Conservation (phyloP, 2,888 invertebrate species). For the Sialis lutaria region DNA sequence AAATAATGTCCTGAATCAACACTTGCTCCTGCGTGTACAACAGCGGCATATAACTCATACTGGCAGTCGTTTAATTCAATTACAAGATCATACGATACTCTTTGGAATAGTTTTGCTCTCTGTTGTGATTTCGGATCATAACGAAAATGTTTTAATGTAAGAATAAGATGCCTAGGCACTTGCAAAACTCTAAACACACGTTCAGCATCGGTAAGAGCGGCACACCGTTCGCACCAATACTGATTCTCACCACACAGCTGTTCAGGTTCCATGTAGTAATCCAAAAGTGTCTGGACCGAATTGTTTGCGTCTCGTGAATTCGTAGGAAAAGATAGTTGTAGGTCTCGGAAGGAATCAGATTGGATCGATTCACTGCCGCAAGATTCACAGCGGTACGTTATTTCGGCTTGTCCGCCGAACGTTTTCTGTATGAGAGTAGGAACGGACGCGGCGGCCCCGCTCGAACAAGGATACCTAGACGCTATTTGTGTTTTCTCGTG, state of each 20-base stretch:
- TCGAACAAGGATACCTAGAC: slow-evolving; percentile 5
- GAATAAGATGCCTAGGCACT: slow-evolving; percentile 58
- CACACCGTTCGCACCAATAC: slow-evolving; percentile 65
- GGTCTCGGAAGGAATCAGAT: slow-evolving; percentile 62
- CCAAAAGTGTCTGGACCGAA: slow-evolving; percentile 59
- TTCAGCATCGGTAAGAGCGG: slow-evolving; percentile 58
- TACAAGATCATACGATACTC: slow-evolving; percentile 26
- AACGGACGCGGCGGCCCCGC: slow-evolving; percentile 16
- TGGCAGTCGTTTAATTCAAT: slow-evolving; percentile 23
- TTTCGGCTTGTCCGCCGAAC: slow-evolving; percentile 60
- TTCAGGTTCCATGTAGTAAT: slow-evolving; percentile 63
- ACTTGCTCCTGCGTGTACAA: slow-evolving; percentile 68
- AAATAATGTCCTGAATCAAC: slow-evolving; percentile 81
- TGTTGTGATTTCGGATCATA: slow-evolving; percentile 52
- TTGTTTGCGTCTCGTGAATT: slow-evolving; percentile 27
- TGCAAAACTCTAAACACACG: slow-evolving; percentile 48
- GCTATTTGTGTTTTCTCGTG: slow-evolving; percentile 33
- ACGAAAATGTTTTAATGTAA: slow-evolving; percentile 67
- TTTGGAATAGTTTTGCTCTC: slow-evolving; percentile 62
- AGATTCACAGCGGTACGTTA: slow-evolving; percentile 53
- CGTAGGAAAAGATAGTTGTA: slow-evolving; percentile 61
- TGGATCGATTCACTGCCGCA: slow-evolving; percentile 57
- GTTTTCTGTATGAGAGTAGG: slow-evolving; percentile 44
- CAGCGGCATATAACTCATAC: slow-evolving; percentile 64
- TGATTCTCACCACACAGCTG: slow-evolving; percentile 63